These are phyloP conservation scores for Wiebesia pumilae DNA, from an alignment of 1,140 invertebrate species.

Conservation along the genomic window DNA sequence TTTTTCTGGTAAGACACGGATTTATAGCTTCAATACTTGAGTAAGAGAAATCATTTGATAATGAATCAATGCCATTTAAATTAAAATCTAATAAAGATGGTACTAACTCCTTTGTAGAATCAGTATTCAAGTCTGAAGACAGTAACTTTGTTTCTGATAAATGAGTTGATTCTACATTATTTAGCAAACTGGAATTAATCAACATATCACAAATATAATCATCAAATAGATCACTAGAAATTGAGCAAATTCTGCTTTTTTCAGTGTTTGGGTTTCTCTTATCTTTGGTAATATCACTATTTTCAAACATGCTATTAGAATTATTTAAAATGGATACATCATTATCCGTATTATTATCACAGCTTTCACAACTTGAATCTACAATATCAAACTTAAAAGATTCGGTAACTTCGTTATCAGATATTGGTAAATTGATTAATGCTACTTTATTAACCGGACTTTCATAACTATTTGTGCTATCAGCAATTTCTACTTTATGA, in stretches of 20 bases:
- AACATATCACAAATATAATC: slow-evolving; percentile 52
- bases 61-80: slow-evolving; percentile 55
- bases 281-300: slow-evolving; percentile 44
- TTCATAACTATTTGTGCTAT: slow-evolving; percentile 59
- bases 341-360: slow-evolving; percentile 46
- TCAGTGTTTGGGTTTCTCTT: slow-evolving; percentile 47
- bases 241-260: slow-evolving; percentile 49
- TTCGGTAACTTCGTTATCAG: slow-evolving; percentile 40
- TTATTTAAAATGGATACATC: slow-evolving; percentile 31
- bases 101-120: slow-evolving; percentile 47
- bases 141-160: slow-evolving; percentile 6
- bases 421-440: slow-evolving; percentile 21
- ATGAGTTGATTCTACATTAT: slow-evolving; percentile 16
- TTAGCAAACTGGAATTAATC: slow-evolving; percentile 24
- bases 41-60: slow-evolving; percentile 54
- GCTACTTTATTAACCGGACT: slow-evolving; percentile 38
- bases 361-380: slow-evolving; percentile 46
- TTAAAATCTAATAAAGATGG: slow-evolving; percentile 57
- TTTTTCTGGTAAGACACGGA: slow-evolving; percentile 54
- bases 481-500: slow-evolving; percentile 57
- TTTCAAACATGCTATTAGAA: slow-evolving; percentile 47
- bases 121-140: slow-evolving; percentile 45
- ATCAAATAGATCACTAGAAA: slow-evolving; percentile 52
- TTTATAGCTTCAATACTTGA: slow-evolving; percentile 55
- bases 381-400: slow-evolving; percentile 40